Percentiles rank a stretch among this genome's conserved stretches.
These are phyloP conservation scores for Spermophilus dauricus DNA, from an alignment of 2,113 vertebrate genomes.

Conservation along the genomic window DNA sequence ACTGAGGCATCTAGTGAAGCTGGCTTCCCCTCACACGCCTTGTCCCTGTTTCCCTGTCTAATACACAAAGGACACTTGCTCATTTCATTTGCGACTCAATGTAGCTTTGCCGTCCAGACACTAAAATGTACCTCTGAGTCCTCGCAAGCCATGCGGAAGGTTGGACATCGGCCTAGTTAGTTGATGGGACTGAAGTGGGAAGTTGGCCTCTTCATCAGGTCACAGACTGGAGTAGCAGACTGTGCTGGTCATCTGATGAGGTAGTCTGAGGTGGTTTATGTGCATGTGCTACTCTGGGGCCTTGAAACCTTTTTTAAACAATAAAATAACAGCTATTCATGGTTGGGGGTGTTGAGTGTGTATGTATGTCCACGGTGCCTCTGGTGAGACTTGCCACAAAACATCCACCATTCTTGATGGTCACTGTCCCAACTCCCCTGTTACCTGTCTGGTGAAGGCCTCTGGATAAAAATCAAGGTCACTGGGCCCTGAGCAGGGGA, in stretches of 20 bases:
- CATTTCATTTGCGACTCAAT: constrained; percentile 45
- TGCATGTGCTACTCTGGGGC: constrained; percentile 84
- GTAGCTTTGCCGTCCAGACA: constrained; percentile 75
- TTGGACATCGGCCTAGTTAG: not conserved
- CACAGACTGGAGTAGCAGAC: constrained; percentile 6
- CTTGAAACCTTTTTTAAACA: constrained; percentile 82
- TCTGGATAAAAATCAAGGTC: not conserved
- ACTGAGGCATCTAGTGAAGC: not conserved
- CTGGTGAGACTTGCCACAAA: not conserved
- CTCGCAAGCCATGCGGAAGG: constrained; percentile 60
- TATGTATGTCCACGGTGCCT: not conserved
- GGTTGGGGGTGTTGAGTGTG: not conserved
- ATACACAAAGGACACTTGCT: constrained; percentile 81
- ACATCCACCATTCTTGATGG: not conserved
- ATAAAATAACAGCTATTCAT: constrained; percentile 83
- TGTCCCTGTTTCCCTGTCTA: constrained; percentile 73
- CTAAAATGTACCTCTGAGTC: constrained; percentile 74
- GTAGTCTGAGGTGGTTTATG: constrained; percentile 68
- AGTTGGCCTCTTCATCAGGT: not conserved
- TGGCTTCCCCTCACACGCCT: constrained; percentile 56
- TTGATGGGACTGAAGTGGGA: constrained; percentile 24
- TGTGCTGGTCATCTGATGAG: not conserved
- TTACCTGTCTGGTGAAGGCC: not conserved
- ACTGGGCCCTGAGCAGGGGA: not conserved
- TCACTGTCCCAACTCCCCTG: not conserved